A percentile compares a stretch with the other conserved stretches of the same genome.
These are phyloP conservation scores for Drosophila putrida DNA, from an alignment of 2,888 invertebrate genomes.

Conservation along the genomic window DNA sequence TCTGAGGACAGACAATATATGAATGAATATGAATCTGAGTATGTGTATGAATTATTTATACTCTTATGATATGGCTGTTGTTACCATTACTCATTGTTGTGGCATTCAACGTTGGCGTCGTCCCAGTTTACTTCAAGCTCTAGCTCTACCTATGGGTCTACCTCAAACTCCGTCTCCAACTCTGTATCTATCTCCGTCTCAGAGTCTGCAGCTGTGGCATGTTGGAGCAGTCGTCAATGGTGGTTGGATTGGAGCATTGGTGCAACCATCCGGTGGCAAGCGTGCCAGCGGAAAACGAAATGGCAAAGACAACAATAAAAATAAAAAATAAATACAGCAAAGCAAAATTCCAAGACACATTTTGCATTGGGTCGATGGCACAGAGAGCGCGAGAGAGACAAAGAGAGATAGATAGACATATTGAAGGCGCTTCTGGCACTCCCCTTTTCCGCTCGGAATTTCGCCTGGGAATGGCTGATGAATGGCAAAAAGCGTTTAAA, in stretches of 20 bases:
- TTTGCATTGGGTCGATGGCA: constrained; percentile 28
- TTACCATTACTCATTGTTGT: constrained; percentile 53
- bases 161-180: background rate
- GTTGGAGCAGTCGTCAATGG: constrained; percentile 32
- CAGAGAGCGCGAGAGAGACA: background rate
- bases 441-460: constrained; percentile 66
- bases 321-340: constrained; percentile 43
- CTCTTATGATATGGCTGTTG: constrained; percentile 7
- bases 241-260: constrained; percentile 42
- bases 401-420: constrained; percentile 13
- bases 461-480: constrained; percentile 42
- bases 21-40: constrained; percentile 1
- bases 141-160: constrained; percentile 1
- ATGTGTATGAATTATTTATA: constrained; percentile 7
- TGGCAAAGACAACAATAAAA: constrained; percentile 53
- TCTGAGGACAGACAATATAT: background rate
- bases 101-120: constrained; percentile 64
- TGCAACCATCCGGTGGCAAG: constrained; percentile 48
- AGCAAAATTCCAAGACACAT: constrained; percentile 56
- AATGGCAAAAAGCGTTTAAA: constrained; percentile 59
- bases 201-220: constrained; percentile 45
- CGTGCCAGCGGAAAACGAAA: constrained; percentile 56
- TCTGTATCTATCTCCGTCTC: background rate
- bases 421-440: constrained; percentile 66
- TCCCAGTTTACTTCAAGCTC: constrained; percentile 54